A percentile compares a stretch with the other conserved stretches of the same genome.
phyloP scores from a whole-genome alignment of 2,113 vertebrate species.

The Ceyx margarethae region DNA sequence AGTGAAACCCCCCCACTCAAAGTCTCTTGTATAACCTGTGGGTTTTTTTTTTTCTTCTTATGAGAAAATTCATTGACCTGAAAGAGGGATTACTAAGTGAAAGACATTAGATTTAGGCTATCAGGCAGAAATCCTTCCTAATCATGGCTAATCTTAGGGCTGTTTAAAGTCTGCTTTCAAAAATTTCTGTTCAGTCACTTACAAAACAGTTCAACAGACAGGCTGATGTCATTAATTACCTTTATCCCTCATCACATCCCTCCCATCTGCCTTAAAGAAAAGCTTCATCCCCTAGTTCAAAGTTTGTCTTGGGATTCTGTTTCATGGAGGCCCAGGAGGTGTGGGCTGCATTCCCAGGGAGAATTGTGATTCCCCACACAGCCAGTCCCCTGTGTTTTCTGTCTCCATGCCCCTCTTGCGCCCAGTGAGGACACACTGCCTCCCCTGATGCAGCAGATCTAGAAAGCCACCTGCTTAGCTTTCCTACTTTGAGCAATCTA shows the following conservation, averaged over 20 bases:
- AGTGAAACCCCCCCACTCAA: neutral
- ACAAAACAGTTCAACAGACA: neutral
- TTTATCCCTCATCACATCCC: neutral
- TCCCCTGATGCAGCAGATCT: neutral
- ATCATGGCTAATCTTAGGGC: neutral
- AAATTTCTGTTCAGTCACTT: neutral
- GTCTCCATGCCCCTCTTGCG: rapidly evolving
- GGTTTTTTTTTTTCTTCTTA: neutral
- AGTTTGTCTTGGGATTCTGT: neutral
- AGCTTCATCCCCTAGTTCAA: neutral
- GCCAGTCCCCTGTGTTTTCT: neutral
- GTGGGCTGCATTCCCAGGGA: neutral
- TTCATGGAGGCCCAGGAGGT: neutral
- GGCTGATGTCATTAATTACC: neutral
- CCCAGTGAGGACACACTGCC: rapidly evolving
- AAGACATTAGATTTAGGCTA: slow-evolving; percentile 1
- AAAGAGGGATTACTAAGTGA: slow-evolving; percentile 21
- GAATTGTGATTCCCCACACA: neutral
- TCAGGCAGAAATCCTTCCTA: slow-evolving; percentile 28
- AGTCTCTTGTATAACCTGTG: neutral
- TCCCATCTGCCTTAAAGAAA: neutral
- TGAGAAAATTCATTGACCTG: neutral
- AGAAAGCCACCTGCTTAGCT: slow-evolving; percentile 44
- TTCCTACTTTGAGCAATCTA: slow-evolving; percentile 2
- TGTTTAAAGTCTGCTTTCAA: slow-evolving; percentile 18